Evolutionary conservation across 2,113 vertebrate species (phyloP).

Genomic region (Malurus melanocephalus): DNA sequence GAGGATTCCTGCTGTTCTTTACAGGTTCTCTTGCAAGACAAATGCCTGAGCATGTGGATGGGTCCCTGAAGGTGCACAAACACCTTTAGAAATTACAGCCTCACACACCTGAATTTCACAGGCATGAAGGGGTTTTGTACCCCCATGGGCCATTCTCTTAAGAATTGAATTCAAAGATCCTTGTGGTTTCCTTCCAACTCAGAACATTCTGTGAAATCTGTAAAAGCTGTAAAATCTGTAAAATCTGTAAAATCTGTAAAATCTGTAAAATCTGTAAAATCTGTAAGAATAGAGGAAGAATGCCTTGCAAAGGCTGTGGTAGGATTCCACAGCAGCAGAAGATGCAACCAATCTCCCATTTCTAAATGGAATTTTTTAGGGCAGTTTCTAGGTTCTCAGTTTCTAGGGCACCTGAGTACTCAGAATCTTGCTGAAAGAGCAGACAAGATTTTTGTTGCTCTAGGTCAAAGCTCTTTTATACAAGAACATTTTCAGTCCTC

Average conservation of each 20-base stretch:
- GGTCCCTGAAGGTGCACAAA: not conserved
- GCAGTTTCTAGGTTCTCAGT: not conserved
- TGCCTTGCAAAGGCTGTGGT: not conserved
- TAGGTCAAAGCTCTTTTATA: not conserved
- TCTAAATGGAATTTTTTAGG: not conserved
- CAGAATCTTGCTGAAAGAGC: not conserved
- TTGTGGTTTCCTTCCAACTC: not conserved
- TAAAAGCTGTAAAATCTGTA: not conserved
- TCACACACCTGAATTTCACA: not conserved
- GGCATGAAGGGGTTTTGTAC: not conserved
- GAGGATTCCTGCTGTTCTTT: not conserved
- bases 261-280: not conserved
- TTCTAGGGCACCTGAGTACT: not conserved
- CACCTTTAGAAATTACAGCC: not conserved
- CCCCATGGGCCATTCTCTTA: not conserved
- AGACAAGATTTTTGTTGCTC: not conserved
- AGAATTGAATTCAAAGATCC: not conserved
- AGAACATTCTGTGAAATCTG: not conserved
- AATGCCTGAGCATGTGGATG: not conserved
- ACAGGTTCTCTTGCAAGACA: not conserved
- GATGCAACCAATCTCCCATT: not conserved
- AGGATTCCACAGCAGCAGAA: not conserved
- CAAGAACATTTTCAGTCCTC: not conserved
- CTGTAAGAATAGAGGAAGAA: not conserved
- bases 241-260: not conserved